These are phyloP conservation scores for Drosophila lutescens DNA, from an alignment of 2,888 invertebrate species.

Conservation along the genomic window DNA sequence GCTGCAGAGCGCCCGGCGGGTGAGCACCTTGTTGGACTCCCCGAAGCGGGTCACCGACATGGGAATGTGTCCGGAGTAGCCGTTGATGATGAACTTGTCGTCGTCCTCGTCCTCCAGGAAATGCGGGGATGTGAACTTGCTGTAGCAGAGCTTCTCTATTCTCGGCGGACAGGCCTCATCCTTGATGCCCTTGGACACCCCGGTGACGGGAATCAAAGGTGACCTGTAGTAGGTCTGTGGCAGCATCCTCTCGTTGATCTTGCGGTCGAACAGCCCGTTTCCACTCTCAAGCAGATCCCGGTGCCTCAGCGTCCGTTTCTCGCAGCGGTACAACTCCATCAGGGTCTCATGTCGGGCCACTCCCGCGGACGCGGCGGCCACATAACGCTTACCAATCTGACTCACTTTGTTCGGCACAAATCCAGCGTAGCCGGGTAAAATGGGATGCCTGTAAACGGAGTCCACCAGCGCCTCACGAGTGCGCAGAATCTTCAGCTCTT, in stretches of 20 bases:
- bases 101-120: conserved; percentile 80
- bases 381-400: conserved; percentile 89
- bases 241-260: conserved; percentile 83
- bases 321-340: conserved; percentile 87
- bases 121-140: conserved; percentile 81
- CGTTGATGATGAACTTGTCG: conserved; percentile 82
- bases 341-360: conserved; percentile 89
- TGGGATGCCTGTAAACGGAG: conserved; percentile 89
- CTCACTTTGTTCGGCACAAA: conserved; percentile 87
- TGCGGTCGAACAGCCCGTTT: conserved; percentile 71
- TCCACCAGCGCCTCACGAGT: conserved; percentile 88
- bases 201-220: conserved; percentile 88
- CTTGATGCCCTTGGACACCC: conserved; percentile 88
- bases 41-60: conserved; percentile 82
- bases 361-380: conserved; percentile 89
- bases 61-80: conserved; percentile 82
- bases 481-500: conserved; percentile 88
- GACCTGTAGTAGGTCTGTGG: conserved; percentile 89
- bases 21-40: conserved; percentile 86
- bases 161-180: conserved; percentile 86
- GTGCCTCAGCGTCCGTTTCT: conserved; percentile 74
- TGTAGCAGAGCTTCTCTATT: conserved; percentile 82
- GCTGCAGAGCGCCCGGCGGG: conserved; percentile 89
- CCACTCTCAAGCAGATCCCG: conserved; percentile 76
- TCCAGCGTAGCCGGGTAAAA: conserved; percentile 91